These are phyloP conservation scores for Pyrgilauda ruficollis DNA, from an alignment of 2,113 vertebrate species.

Conservation along the genomic window DNA sequence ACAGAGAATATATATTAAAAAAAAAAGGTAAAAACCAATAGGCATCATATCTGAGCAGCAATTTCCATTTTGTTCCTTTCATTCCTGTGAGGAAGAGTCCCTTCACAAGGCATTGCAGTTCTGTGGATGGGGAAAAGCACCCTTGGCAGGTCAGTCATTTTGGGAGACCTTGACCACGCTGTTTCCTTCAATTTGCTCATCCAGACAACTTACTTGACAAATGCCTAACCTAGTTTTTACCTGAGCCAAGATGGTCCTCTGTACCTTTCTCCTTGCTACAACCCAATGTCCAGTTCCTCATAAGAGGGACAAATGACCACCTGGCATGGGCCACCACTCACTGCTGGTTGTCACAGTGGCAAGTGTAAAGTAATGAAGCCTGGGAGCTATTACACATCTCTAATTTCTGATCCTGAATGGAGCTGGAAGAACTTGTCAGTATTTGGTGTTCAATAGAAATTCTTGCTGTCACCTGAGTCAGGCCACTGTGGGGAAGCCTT, in stretches of 20 bases:
- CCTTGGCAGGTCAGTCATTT: neutral
- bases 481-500: neutral
- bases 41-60: neutral
- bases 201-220: neutral
- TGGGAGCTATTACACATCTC: rapidly evolving
- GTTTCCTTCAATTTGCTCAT: neutral
- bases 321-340: neutral
- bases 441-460: neutral
- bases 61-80: neutral
- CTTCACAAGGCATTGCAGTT: neutral
- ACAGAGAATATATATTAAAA: neutral
- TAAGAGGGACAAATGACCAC: neutral
- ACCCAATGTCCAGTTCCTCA: neutral
- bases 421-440: neutral
- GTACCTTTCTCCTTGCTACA: neutral
- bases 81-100: neutral
- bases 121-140: neutral
- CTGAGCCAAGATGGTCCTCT: neutral
- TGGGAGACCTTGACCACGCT: neutral
- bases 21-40: neutral
- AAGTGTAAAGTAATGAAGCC: neutral
- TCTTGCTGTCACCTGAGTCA: neutral
- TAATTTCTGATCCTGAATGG: neutral
- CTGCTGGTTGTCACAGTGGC: neutral
- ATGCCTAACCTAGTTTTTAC: neutral